Conservation (phyloP, 2,888 invertebrate genomes). For the Sarcophaga subvicina region DNA sequence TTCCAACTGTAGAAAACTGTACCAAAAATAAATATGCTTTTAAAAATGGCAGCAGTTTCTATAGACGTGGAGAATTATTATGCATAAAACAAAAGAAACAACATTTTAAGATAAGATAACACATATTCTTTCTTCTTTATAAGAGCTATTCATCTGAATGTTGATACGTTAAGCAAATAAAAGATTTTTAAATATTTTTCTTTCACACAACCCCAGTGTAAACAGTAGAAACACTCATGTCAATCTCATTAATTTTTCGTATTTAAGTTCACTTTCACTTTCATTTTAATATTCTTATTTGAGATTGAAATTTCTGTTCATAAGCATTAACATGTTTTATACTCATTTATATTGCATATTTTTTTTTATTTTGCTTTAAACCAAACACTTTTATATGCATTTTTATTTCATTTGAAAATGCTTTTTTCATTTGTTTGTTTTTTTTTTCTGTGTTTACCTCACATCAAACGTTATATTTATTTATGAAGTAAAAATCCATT, state of each 20-base stretch:
- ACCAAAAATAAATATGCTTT: too few species aligned
- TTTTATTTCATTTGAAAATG: not conserved
- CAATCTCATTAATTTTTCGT: too few species aligned
- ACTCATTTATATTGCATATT: not conserved
- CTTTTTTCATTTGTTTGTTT: not conserved
- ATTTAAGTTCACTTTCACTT: not conserved
- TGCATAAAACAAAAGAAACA: too few species aligned
- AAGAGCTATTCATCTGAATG: not conserved
- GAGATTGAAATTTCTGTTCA: not conserved
- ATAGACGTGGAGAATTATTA: too few species aligned
- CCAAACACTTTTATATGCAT: not conserved
- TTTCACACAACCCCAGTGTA: not conserved
- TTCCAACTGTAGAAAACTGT: too few species aligned
- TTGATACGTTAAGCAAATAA: constrained; percentile 1
- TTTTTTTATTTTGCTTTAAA: constrained; percentile 1
- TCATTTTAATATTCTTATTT: constrained; percentile 15
- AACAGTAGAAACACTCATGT: not conserved
- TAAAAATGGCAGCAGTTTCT: too few species aligned
- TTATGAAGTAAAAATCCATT: constrained; percentile 33
- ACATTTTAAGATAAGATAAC: constrained; percentile 31
- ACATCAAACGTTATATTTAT: not conserved
- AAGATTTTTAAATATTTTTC: constrained; percentile 4
- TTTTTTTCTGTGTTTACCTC: not conserved
- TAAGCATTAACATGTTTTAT: not conserved
- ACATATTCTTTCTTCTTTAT: not conserved